These are phyloP conservation scores for Heteromormyrus szaboi DNA, from an alignment of 2,797 vertebrate species.

Conservation along the genomic window DNA sequence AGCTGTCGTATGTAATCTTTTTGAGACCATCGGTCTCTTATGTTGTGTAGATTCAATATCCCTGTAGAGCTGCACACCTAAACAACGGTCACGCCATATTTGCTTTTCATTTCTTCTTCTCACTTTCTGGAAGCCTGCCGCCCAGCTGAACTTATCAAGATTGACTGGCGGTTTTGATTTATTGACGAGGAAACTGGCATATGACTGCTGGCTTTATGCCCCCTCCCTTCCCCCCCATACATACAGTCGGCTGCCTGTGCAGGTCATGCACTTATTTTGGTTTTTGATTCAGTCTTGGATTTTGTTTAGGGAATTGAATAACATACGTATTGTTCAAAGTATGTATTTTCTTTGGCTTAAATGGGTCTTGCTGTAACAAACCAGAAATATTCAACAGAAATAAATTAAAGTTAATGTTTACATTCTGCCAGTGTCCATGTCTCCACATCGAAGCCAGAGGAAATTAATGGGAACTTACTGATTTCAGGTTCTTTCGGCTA, in stretches of 20 bases:
- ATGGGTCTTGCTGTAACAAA: background rate
- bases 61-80: background rate
- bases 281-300: background rate
- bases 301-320: background rate
- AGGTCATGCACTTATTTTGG: background rate
- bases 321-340: slow-evolving; percentile 12
- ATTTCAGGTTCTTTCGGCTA: background rate
- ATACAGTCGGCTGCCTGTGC: background rate
- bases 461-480: background rate
- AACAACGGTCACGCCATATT: background rate
- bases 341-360: slow-evolving; percentile 17
- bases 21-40: background rate
- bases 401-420: slow-evolving; percentile 4
- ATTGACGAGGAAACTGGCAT: background rate
- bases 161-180: slow-evolving; percentile 4
- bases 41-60: background rate
- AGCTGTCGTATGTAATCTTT: background rate
- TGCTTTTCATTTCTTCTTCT: background rate
- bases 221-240: background rate
- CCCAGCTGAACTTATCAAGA: background rate
- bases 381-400: background rate
- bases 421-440: background rate
- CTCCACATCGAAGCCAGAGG: background rate
- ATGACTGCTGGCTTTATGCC: background rate
- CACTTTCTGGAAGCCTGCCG: background rate